Evolutionary conservation across 2,797 vertebrate genomes (phyloP).

Genomic region (Notamacropus eugenii): DNA sequence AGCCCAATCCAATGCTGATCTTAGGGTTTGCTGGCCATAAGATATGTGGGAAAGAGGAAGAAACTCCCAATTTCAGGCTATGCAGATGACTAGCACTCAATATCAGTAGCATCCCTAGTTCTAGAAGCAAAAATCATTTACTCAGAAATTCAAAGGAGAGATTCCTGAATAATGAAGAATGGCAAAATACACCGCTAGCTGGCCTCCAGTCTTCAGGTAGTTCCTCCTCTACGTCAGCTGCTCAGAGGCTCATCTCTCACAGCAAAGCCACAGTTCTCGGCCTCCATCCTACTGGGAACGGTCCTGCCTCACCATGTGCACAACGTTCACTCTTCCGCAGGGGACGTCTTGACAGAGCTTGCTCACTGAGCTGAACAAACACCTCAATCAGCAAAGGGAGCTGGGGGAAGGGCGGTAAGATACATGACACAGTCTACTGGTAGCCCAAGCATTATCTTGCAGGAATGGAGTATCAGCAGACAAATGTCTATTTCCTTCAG

Average conservation of each 20-base stretch:
- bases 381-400: constrained; percentile 44
- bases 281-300: background rate
- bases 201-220: background rate
- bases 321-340: constrained; percentile 1
- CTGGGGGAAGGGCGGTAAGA: constrained; percentile 11
- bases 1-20: background rate
- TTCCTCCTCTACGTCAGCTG: background rate
- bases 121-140: background rate
- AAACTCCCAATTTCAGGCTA: background rate
- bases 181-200: background rate
- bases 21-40: constrained; percentile 21
- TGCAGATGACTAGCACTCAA: background rate
- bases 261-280: background rate
- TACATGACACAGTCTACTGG: background rate
- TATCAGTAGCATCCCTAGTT: background rate
- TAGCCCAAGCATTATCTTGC: background rate
- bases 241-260: background rate
- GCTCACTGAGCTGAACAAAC: constrained; percentile 46
- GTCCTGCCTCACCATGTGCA: background rate
- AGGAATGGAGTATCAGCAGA: constrained; percentile 13
- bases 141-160: background rate
- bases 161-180: background rate
- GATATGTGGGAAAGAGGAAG: background rate
- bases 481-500: background rate
- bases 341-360: background rate